These are phyloP conservation scores for Drosophila siamana DNA, from an alignment of 2,888 invertebrate genomes.

Conservation along the genomic window DNA sequence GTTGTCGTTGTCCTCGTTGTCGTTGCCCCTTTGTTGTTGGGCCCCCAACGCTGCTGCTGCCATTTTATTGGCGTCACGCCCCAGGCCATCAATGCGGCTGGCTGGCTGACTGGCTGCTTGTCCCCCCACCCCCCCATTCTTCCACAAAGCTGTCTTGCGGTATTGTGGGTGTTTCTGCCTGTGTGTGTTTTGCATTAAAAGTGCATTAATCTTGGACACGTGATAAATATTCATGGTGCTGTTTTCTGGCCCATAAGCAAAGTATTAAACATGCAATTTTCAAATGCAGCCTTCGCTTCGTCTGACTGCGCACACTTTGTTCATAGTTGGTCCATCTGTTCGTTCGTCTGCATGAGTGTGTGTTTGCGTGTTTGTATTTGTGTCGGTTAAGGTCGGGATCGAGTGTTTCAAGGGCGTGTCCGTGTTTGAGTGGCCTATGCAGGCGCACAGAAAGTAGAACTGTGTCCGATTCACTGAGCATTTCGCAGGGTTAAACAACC, in stretches of 20 bases:
- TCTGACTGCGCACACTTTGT: slow-evolving; percentile 10
- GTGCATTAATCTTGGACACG: slow-evolving; percentile 74
- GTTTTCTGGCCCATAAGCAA: slow-evolving; percentile 9
- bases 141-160: neutral
- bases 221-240: slow-evolving; percentile 76
- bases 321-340: slow-evolving; percentile 4
- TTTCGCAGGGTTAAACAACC: slow-evolving; percentile 51
- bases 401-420: slow-evolving; percentile 65
- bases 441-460: slow-evolving; percentile 46
- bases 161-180: neutral
- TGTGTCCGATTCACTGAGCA: slow-evolving; percentile 25
- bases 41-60: slow-evolving; percentile 6
- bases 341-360: neutral
- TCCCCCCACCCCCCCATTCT: neutral
- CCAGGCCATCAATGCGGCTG: slow-evolving; percentile 23
- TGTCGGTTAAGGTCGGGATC: slow-evolving; percentile 53
- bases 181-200: slow-evolving; percentile 61
- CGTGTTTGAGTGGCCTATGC: slow-evolving; percentile 69
- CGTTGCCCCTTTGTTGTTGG: slow-evolving; percentile 14
- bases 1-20: slow-evolving; percentile 23
- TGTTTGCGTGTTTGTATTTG: neutral
- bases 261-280: slow-evolving; percentile 56
- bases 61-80: slow-evolving; percentile 49
- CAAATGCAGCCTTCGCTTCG: slow-evolving; percentile 42
- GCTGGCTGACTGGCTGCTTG: too few species aligned